phyloP scores from a whole-genome alignment of 2,113 vertebrate species.

The Dipodomys ordii region DNA sequence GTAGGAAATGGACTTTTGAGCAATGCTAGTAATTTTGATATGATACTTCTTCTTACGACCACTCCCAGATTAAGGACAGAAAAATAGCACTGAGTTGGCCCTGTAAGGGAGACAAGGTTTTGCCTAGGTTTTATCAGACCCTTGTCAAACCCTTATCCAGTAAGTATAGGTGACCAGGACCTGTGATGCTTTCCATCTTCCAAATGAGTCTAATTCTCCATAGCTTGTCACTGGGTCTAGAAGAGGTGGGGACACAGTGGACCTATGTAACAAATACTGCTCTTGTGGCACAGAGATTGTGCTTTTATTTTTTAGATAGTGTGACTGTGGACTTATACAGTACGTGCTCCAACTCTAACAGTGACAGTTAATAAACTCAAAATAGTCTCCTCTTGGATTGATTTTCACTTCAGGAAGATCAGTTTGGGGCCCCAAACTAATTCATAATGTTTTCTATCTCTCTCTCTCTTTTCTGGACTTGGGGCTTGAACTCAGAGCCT shows the following conservation, averaged over 20 bases:
- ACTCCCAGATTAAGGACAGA: neutral
- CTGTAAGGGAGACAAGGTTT: neutral
- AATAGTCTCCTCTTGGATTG: slow-evolving; percentile 23
- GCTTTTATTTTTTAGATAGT: neutral
- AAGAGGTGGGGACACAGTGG: neutral
- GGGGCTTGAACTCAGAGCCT: too few species aligned
- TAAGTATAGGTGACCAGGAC: neutral
- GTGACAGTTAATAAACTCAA: neutral
- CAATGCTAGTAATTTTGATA: neutral
- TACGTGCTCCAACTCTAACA: neutral
- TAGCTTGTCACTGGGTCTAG: neutral
- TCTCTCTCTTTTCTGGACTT: too few species aligned
- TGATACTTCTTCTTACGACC: slow-evolving; percentile 7
- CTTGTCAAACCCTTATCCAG: neutral
- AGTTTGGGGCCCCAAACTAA: neutral
- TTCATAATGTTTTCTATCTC: neutral
- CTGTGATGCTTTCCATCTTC: neutral
- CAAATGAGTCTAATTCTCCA: neutral
- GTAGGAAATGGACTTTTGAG: slow-evolving; percentile 41
- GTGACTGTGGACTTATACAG: neutral
- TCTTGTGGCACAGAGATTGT: neutral
- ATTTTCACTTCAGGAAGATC: slow-evolving; percentile 59
- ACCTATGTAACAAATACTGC: neutral
- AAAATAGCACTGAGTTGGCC: slow-evolving; percentile 4
- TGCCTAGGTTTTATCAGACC: neutral